A percentile compares a stretch with the other conserved stretches of the same genome.
Evolutionary conservation across 2,797 vertebrate species (phyloP).

Genomic region (Characodon lateralis): DNA sequence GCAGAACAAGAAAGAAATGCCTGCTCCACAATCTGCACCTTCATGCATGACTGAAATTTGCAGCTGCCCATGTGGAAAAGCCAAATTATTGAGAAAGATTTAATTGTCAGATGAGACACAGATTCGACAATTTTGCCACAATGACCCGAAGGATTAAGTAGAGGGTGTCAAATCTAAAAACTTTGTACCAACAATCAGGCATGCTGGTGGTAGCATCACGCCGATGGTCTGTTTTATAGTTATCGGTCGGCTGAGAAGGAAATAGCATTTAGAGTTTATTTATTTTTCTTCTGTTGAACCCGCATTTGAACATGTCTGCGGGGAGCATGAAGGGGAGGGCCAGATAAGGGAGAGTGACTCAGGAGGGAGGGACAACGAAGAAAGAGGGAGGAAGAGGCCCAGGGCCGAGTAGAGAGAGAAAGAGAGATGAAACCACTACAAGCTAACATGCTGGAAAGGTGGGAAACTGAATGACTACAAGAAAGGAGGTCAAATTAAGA

Average conservation of each 20-base stretch:
- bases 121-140: not conserved
- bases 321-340: too few relatives aligned
- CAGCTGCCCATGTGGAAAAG: not conserved
- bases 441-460: too few relatives aligned
- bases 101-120: not conserved
- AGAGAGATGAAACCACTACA: too few relatives aligned
- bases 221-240: not conserved
- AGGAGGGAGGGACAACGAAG: too few relatives aligned
- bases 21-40: not conserved
- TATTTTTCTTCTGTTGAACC: too few relatives aligned
- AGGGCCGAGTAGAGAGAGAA: too few relatives aligned
- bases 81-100: not conserved
- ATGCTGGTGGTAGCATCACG: not conserved
- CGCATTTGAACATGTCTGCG: too few relatives aligned
- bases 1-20: not conserved
- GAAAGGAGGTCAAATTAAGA: too few relatives aligned
- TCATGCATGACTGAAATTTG: not conserved
- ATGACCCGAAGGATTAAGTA: not conserved
- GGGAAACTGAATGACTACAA: too few relatives aligned
- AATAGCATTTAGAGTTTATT: too few relatives aligned
- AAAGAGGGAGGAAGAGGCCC: too few relatives aligned
- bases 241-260: not conserved
- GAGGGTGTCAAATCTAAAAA: not conserved
- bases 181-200: not conserved
- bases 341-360: too few relatives aligned